A percentile compares a stretch with the other conserved stretches of the same genome.
Conservation (phyloP, 2,797 vertebrate species). For the Potorous gilbertii region DNA sequence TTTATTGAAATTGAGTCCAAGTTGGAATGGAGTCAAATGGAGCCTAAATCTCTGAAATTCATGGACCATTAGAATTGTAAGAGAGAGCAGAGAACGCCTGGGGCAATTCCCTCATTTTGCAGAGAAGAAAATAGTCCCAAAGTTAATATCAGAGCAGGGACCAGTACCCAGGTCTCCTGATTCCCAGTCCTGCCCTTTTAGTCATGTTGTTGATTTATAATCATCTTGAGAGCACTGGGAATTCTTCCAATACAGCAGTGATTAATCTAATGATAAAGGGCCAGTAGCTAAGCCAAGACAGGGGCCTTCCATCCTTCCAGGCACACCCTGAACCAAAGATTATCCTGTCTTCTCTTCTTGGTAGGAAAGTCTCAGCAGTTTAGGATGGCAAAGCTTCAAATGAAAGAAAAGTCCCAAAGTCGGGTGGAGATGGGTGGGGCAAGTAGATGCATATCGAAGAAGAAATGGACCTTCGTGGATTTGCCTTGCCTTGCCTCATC, state of each 20-base stretch:
- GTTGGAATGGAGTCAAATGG: neutral
- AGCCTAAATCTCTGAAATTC: neutral
- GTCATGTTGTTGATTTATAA: neutral
- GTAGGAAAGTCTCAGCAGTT: neutral
- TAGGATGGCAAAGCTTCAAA: neutral
- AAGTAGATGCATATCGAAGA: neutral
- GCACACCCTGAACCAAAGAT: neutral
- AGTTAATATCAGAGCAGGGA: neutral
- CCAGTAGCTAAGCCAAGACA: neutral
- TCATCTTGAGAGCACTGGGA: neutral
- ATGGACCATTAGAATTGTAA: neutral
- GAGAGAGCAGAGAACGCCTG: neutral
- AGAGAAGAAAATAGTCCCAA: neutral
- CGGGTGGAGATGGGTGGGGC: too few species aligned
- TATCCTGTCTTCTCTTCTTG: neutral
- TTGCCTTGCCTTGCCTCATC: neutral
- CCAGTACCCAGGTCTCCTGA: neutral
- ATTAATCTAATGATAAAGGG: neutral
- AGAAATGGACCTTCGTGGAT: neutral
- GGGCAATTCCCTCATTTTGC: neutral
- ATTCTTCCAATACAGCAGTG: neutral
- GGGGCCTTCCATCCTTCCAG: neutral
- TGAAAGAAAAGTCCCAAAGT: neutral
- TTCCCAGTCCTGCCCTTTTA: neutral
- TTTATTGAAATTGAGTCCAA: neutral